A percentile compares a stretch with the other conserved stretches of the same genome.
phyloP scores from a whole-genome alignment of 53 echinoderm and acorn worm genomes.

The Patiria pectinifera region DNA sequence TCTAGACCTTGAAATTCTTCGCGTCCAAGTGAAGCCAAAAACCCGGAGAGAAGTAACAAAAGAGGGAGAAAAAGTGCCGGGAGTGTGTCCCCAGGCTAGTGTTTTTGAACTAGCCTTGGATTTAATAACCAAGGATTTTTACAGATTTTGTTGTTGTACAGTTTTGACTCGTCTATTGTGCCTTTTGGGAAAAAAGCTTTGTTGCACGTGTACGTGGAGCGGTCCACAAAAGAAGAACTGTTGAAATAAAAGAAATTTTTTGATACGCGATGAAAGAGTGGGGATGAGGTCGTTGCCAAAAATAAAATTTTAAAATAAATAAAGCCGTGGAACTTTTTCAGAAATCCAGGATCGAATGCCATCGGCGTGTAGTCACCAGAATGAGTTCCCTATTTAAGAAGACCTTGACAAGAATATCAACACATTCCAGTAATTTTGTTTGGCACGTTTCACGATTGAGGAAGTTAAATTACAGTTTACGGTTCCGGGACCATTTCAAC shows the following conservation, averaged over 20 bases:
- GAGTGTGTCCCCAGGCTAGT: neutral
- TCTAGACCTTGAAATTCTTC: slow-evolving; percentile 42
- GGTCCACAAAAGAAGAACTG: neutral
- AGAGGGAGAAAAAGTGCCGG: neutral
- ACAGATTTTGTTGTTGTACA: neutral
- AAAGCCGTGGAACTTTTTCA: neutral
- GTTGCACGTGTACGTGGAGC: neutral
- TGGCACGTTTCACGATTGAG: neutral
- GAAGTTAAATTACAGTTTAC: neutral
- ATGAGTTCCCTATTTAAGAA: neutral
- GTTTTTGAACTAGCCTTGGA: neutral
- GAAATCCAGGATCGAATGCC: neutral
- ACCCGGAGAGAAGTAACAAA: neutral
- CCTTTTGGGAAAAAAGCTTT: neutral
- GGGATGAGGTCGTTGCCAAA: neutral
- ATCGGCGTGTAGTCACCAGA: neutral
- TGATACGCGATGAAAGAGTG: neutral
- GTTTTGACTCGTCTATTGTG: slow-evolving; percentile 1
- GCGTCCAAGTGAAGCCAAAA: neutral
- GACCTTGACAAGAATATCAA: neutral
- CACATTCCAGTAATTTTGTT: neutral
- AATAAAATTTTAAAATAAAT: neutral
- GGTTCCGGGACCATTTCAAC: no score
- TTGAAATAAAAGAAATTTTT: neutral
- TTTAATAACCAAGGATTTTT: neutral